Conservation (phyloP, 2,113 vertebrate genomes). For the Hyla sarda region DNA sequence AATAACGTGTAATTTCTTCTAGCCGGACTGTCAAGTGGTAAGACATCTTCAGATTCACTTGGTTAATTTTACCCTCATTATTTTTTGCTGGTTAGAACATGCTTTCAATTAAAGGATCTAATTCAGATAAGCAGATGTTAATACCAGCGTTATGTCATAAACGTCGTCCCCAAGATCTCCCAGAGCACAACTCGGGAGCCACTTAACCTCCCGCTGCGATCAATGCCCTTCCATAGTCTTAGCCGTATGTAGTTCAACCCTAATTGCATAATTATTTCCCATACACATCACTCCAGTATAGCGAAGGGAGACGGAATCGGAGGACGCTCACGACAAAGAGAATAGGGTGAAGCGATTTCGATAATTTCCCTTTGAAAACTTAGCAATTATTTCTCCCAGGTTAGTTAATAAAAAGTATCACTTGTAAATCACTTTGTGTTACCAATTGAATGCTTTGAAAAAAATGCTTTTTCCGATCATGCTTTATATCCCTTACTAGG, state of each 20-base stretch:
- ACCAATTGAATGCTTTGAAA: background rate
- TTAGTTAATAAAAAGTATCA: background rate
- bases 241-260: background rate
- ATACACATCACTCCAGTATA: constrained; percentile 3
- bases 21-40: background rate
- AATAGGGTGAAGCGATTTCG: background rate
- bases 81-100: constrained; percentile 1
- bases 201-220: background rate
- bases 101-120: constrained; percentile 6
- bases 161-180: background rate
- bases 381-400: background rate
- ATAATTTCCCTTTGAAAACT: constrained; percentile 27
- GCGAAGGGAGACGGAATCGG: background rate
- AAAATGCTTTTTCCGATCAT: background rate
- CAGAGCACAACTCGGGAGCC: background rate
- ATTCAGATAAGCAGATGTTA: constrained; percentile 14
- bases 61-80: constrained; percentile 1
- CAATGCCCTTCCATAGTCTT: background rate
- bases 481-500: background rate
- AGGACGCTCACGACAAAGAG: background rate
- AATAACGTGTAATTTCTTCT: background rate
- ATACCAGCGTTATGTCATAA: background rate
- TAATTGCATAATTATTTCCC: constrained; percentile 9
- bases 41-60: background rate
- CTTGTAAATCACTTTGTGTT: constrained; percentile 6